A percentile compares a stretch with the other conserved stretches of the same genome.
Conservation (phyloP, 2,113 vertebrate genomes). For the Plecotus auritus region DNA sequence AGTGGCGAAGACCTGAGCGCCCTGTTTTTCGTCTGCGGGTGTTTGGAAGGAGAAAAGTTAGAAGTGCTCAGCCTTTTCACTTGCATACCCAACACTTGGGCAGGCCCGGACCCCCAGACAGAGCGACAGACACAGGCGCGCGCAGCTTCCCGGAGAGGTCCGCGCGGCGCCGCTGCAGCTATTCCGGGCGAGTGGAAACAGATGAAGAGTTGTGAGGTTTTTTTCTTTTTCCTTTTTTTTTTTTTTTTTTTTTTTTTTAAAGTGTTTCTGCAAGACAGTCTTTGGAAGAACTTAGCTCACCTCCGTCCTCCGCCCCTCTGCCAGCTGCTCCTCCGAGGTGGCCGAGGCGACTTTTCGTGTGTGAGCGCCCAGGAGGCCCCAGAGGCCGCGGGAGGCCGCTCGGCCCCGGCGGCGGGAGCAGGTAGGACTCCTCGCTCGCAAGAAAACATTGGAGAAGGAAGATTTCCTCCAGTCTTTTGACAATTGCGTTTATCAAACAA, state of each 20-base stretch:
- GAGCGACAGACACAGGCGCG: accelerated
- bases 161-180: not conserved
- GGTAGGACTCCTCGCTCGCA: not conserved
- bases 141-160: not conserved
- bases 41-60: too few relatives aligned
- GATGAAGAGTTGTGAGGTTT: not conserved
- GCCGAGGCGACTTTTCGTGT: accelerated
- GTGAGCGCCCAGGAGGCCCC: not conserved
- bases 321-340: slow-evolving; percentile 49
- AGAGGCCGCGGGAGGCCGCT: not conserved
- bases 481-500: not conserved
- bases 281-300: not conserved
- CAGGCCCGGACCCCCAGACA: accelerated
- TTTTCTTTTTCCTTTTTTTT: too few relatives aligned
- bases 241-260: not conserved
- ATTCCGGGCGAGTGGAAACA: not conserved
- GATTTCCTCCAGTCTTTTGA: not conserved
- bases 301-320: not conserved
- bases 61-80: accelerated
- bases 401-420: not conserved
- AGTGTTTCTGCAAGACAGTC: not conserved
- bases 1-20: not conserved
- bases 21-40: not conserved
- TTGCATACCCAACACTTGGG: accelerated
- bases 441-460: not conserved